These are phyloP conservation scores for Frieseomelitta varia DNA, from an alignment of 1,140 invertebrate species.

Conservation along the genomic window DNA sequence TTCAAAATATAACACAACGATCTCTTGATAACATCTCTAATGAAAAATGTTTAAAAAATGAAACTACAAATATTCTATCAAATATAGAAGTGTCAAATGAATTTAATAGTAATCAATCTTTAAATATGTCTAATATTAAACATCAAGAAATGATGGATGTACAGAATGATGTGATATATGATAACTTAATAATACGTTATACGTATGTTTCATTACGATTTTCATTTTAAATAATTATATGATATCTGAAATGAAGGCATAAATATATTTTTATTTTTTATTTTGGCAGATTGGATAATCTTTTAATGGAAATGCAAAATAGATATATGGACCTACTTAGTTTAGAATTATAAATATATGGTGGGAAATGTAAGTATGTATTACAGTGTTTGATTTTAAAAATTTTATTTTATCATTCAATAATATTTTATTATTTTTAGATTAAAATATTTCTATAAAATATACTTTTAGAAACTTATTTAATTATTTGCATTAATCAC, in stretches of 20 bases:
- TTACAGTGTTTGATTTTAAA: not conserved
- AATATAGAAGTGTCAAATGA: constrained; percentile 11
- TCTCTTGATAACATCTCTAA: not conserved
- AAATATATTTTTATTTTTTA: constrained; percentile 19
- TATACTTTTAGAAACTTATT: constrained; percentile 31
- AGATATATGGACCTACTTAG: constrained; percentile 39
- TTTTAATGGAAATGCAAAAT: constrained; percentile 62
- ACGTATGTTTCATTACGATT: constrained; percentile 62
- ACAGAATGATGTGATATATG: constrained; percentile 64
- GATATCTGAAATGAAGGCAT: not conserved
- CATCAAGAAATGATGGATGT: constrained; percentile 11
- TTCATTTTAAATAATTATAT: constrained; percentile 12
- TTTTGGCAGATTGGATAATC: constrained; percentile 61
- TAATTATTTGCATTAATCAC: constrained; percentile 8
- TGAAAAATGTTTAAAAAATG: not conserved
- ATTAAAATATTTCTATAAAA: constrained; percentile 3
- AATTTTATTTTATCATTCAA: not conserved
- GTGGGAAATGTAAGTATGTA: not conserved
- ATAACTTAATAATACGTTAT: constrained; percentile 70
- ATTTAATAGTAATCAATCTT: not conserved
- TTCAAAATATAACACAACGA: constrained; percentile 28
- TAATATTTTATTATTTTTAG: not conserved
- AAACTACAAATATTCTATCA: not conserved
- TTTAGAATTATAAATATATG: constrained; percentile 33
- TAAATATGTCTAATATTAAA: constrained; percentile 7